phyloP scores from a whole-genome alignment of 1,140 invertebrate species.

The Cherax destructor region DNA sequence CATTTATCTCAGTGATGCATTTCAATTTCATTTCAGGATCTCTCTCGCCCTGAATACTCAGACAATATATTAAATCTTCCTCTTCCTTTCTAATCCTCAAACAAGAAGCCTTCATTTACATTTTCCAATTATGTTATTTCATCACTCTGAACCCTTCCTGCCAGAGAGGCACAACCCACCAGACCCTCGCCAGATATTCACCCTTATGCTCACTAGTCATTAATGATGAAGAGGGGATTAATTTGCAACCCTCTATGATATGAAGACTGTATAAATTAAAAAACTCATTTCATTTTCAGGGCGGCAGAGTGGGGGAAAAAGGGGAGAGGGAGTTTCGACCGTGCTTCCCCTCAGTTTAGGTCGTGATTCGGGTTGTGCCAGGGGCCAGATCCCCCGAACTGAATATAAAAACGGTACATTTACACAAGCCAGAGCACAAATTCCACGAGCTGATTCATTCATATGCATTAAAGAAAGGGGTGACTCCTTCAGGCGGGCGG shows the following conservation, averaged over 20 bases:
- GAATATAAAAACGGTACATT: slow-evolving; percentile 70
- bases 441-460: slow-evolving; percentile 66
- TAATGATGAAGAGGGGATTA: slow-evolving; percentile 71
- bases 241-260: slow-evolving; percentile 71
- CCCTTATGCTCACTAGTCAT: slow-evolving; percentile 54
- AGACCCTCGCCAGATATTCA: not conserved
- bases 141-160: slow-evolving; percentile 54
- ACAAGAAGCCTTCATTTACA: slow-evolving; percentile 71
- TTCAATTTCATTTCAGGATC: slow-evolving; percentile 68
- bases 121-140: slow-evolving; percentile 72
- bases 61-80: slow-evolving; percentile 71
- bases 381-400: not conserved
- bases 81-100: slow-evolving; percentile 71
- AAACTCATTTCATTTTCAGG: slow-evolving; percentile 70
- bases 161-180: slow-evolving; percentile 51
- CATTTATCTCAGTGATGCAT: slow-evolving; percentile 69
- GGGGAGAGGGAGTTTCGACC: slow-evolving; percentile 26
- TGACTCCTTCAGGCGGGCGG: slow-evolving; percentile 53
- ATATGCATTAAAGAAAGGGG: slow-evolving; percentile 67
- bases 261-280: slow-evolving; percentile 71
- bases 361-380: not conserved
- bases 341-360: slow-evolving; percentile 12
- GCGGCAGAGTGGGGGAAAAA: slow-evolving; percentile 14
- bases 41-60: slow-evolving; percentile 66
- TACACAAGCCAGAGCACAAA: slow-evolving; percentile 66